A percentile compares a stretch with the other conserved stretches of the same genome.
Conservation (phyloP, 1,140 invertebrate genomes). For the Hetaerina americana region DNA sequence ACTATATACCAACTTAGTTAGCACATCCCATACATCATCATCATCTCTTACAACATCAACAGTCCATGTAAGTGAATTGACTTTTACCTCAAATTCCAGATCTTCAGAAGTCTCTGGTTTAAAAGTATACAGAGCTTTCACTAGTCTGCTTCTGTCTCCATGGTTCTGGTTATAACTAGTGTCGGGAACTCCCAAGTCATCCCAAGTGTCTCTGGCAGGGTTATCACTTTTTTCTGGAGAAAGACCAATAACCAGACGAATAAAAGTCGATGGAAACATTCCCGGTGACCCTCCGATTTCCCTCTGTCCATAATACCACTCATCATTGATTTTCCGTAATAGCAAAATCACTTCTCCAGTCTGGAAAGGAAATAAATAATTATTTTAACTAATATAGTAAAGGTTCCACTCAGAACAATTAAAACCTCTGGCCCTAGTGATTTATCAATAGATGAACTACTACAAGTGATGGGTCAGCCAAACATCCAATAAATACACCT, state of each 20-base stretch:
- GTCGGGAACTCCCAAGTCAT: neutral
- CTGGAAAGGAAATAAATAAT: constrained; percentile 34
- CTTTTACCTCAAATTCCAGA: constrained; percentile 37
- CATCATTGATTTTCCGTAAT: constrained; percentile 51
- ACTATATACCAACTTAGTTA: constrained; percentile 18
- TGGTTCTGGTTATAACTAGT: too few species aligned
- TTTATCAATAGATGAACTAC: too few species aligned
- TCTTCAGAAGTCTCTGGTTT: constrained; percentile 44
- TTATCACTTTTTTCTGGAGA: constrained; percentile 31
- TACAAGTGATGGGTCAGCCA: too few species aligned
- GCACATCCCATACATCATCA: constrained; percentile 13
- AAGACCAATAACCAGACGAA: constrained; percentile 57
- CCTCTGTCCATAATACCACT: constrained; percentile 60
- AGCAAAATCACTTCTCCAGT: constrained; percentile 54
- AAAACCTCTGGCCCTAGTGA: too few species aligned
- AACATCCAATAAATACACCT: too few species aligned
- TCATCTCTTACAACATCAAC: too few species aligned
- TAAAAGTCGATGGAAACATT: constrained; percentile 67
- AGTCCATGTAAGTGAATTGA: too few species aligned
- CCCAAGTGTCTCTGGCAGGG: constrained; percentile 8
- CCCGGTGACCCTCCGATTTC: constrained; percentile 36
- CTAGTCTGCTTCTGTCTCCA: too few species aligned
- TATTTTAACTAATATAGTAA: neutral
- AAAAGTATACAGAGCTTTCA: constrained; percentile 45
- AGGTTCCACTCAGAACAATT: neutral